Base-by-base conservation (phyloP, 2,113 vertebrate species). In the Hipposideros armiger region DNA sequence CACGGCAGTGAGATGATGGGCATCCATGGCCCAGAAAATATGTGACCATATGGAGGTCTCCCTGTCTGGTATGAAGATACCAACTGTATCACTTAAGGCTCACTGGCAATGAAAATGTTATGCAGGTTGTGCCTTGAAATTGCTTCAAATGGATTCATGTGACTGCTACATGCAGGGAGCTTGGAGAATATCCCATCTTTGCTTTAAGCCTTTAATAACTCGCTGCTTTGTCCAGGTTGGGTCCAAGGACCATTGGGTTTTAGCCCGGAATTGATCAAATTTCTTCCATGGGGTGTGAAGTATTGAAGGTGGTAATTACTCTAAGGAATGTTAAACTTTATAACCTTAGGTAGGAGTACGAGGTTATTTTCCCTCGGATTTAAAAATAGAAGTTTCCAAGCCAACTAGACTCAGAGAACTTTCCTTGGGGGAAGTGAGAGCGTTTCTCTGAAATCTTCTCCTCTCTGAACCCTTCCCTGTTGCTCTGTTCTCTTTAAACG, bases 251-350 rank as follows among this genome's bases (percentile, higher is more conserved):
- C 50, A 26, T 70, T 80, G 76, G 85, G 70, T 81, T 96, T 98
- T 87, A 95, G 69, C 52, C 14, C 11, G 36, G 56, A 54, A 40
- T 30, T 58, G 62, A 28, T 50, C 36, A 97, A 90, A 97, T 96
- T 91, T 94, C 95, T 93, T 95, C 95, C 90, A 97, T 13, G 70
- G 47, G 8, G n/a, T 86, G 26, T 14, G 70, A 50, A 96, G 84
- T 90, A 52, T 58, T 95, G 90, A 74, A 97, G 94, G 97, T 95
- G 84, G 42, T 89, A 92, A 96, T 94, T 97, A 93, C 96, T 97
- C 91, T 90, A 94, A 95, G 96, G 45, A 16, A 96, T 95, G 94
- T 97, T 97, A 96, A 97, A 98, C 98, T 98, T 98, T 94, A 97
- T 96, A 95, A 89, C 45, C 95, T 98, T 95, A 95, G 97, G 96